Evolutionary conservation across 2,888 invertebrate species (phyloP).

Genomic region (Penaeus monodon): DNA sequence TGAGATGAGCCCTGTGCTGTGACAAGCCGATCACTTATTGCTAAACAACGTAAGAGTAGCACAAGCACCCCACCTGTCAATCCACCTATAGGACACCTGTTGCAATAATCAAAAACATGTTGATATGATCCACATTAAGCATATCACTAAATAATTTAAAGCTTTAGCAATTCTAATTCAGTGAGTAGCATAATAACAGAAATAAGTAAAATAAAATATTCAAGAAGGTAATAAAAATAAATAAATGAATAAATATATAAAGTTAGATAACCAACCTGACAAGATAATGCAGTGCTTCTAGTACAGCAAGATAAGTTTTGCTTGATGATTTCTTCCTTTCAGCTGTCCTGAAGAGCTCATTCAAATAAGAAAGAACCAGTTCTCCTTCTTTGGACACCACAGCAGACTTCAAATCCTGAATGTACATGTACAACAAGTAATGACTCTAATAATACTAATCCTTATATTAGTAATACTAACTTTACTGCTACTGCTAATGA

Average conservation of each 20-base stretch:
- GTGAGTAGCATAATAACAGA: too few species aligned
- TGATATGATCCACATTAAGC: too few species aligned
- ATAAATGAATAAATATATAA: not conserved
- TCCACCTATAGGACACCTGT: conserved; percentile 35
- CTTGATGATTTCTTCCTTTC: conserved; percentile 2
- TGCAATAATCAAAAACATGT: too few species aligned
- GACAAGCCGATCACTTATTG: conserved; percentile 20
- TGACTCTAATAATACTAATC: too few species aligned
- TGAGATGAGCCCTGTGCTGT: conserved; percentile 45
- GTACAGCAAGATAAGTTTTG: conserved; percentile 18
- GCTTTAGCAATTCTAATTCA: too few species aligned
- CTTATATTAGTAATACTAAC: too few species aligned
- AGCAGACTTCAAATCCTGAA: conserved; percentile 33
- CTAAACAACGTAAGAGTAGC: conserved; percentile 40
- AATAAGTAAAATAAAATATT: too few species aligned
- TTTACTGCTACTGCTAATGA: too few species aligned
- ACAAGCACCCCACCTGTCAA: conserved; percentile 36
- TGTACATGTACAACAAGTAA: too few species aligned
- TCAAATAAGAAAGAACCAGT: conserved; percentile 28
- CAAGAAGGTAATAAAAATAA: not conserved
- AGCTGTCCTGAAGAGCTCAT: conserved; percentile 31
- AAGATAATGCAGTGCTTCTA: conserved; percentile 46
- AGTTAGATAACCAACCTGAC: conserved; percentile 29
- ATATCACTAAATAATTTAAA: too few species aligned
- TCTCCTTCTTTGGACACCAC: conserved; percentile 41